Percentiles rank a stretch among this genome's conserved stretches.
Conservation (phyloP, 2,797 vertebrate genomes). For the Holocentrus rufus region DNA sequence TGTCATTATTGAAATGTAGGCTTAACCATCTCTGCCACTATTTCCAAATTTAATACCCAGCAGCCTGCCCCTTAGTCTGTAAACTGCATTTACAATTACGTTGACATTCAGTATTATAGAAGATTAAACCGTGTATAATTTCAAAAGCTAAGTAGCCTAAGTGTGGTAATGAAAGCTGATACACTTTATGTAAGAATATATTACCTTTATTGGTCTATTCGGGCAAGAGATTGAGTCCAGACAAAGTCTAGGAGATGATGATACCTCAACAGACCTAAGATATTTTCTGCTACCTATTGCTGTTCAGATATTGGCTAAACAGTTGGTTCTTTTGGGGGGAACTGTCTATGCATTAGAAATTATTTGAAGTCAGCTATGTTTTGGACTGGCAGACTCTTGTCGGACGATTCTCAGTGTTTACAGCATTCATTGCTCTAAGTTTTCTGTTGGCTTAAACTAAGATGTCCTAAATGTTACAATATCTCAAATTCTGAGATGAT, state of each 20-base stretch:
- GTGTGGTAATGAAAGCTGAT: not conserved
- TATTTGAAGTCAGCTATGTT: constrained; percentile 17
- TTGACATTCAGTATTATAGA: not conserved
- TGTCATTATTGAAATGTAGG: constrained; percentile 8
- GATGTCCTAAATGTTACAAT: too few relatives aligned
- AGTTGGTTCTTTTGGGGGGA: not conserved
- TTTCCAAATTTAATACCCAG: not conserved
- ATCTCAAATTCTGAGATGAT: too few relatives aligned
- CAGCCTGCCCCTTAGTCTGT: not conserved
- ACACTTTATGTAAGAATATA: not conserved
- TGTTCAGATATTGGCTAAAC: not conserved
- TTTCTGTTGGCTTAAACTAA: constrained; percentile 26
- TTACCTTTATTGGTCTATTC: too few relatives aligned
- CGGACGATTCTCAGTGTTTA: constrained; percentile 52
- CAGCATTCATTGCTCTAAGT: constrained; percentile 41
- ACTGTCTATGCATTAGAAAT: constrained; percentile 12
- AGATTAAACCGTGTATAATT: not conserved
- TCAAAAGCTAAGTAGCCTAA: not conserved
- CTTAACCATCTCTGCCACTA: not conserved
- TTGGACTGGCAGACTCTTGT: constrained; percentile 38
- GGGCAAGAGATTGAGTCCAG: too few relatives aligned
- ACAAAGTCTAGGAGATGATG: too few relatives aligned
- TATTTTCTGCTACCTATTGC: not conserved
- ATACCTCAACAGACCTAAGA: not conserved
- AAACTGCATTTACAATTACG: not conserved